phyloP scores from a whole-genome alignment of 2,888 invertebrate species.

The Chouioia cunea region DNA sequence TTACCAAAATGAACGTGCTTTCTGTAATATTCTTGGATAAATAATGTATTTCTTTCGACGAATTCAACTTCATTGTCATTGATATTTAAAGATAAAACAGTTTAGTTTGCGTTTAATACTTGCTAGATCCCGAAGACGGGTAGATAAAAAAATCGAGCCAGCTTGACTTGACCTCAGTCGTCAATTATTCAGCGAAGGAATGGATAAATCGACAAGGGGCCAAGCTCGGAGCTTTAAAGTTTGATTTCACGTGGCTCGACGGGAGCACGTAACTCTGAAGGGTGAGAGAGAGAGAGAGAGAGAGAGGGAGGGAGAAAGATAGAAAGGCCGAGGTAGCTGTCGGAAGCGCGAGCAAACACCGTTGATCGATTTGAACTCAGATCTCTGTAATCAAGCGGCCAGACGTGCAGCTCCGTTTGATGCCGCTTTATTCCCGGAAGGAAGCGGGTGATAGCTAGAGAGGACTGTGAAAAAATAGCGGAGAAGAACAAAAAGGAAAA shows the following conservation, averaged over 20 bases:
- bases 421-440: conserved; percentile 45
- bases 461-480: not conserved
- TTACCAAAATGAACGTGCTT: too few relatives aligned
- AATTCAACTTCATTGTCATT: too few relatives aligned
- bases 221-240: conserved; percentile 53
- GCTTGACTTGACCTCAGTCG: conserved; percentile 51
- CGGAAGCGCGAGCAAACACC: conserved; percentile 49
- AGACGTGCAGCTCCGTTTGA: conserved; percentile 51
- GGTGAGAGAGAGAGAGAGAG: conserved; percentile 45
- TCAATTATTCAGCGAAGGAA: conserved; percentile 57
- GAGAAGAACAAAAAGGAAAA: not conserved
- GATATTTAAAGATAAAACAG: too few relatives aligned
- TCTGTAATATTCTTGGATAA: too few relatives aligned
- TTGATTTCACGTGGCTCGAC: conserved; percentile 54
- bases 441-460: conserved; percentile 4
- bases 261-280: conserved; percentile 50
- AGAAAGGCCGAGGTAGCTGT: conserved; percentile 10
- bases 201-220: conserved; percentile 50
- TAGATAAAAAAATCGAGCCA: conserved; percentile 51
- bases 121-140: too few relatives aligned
- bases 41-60: too few relatives aligned
- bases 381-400: conserved; percentile 66
- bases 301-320: conserved; percentile 31
- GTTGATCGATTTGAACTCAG: conserved; percentile 63
- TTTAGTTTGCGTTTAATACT: too few relatives aligned